Base-by-base conservation (phyloP, 2,888 invertebrate species). In the Odontocolon sp. region DNA sequence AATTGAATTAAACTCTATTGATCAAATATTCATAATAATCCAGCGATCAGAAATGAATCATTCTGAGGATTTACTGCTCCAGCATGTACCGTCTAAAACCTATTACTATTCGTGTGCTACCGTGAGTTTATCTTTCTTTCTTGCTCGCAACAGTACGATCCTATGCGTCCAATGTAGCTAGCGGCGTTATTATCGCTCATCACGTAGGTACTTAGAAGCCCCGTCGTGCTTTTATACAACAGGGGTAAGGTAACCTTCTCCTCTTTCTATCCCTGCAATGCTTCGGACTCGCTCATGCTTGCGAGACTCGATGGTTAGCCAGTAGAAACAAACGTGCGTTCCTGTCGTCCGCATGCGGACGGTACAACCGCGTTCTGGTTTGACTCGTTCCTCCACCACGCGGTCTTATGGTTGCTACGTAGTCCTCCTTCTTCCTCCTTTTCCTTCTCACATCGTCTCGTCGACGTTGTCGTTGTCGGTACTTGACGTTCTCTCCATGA, bases 181-280 rank as follows among this genome's bases (percentile, higher is more conserved):
- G 40, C 52, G 69, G 85, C 86, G 88, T 89, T 89, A 89, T 89
- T 88, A 89, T 87, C 88, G 86, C 89, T 87, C 89, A 89, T 89
- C 89, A 89, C 89, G 89, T 89, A 89, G 86, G 85, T 89, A 89
- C 89, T 89, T 87, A 88, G 89, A 89, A 89, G 85, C 84, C 85
- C 84, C 84, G 83, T 81, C 77, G 75, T 72, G 84, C 86, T 87
- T 84, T 85, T 86, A 83, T 85, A 81, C 83, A 77, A 56, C 80
- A 81, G 79, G 57, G 47, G 57, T 52, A 66, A 50, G 26, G 16
- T 16, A 42, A 26, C 42, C 79, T 75, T 79, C 73, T 75, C 31
- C 50, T 78, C 61, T 57, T 57, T 66, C 16, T 40, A 47, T 33
- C 38, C 40, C 52, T 33, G 52, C 42, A 42, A 64, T 69, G 59